These are phyloP conservation scores for Indicator maculatus DNA, from an alignment of 2,113 vertebrate genomes.

Conservation along the genomic window DNA sequence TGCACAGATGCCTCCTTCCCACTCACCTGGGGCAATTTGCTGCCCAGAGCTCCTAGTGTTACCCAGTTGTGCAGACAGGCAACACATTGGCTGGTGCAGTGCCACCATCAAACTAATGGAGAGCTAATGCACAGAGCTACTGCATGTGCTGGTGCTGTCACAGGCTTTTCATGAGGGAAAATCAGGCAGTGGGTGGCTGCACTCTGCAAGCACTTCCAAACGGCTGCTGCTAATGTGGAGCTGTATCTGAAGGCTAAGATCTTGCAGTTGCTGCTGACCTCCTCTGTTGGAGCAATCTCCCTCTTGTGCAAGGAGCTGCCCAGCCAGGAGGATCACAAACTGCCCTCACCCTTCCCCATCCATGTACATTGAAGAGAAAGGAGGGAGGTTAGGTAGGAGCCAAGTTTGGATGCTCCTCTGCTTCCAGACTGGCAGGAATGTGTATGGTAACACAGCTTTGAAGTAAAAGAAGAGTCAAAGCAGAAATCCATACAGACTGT, in stretches of 20 bases:
- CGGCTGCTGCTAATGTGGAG: background rate
- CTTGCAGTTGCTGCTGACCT: fast-evolving
- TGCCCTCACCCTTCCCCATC: background rate
- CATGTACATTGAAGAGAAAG: background rate
- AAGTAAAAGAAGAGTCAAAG: background rate
- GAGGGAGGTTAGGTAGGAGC: background rate
- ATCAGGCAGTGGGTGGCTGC: background rate
- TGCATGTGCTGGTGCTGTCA: background rate
- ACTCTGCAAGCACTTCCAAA: background rate
- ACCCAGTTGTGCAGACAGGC: background rate
- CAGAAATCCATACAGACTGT: background rate
- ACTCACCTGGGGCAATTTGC: background rate
- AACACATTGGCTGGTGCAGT: fast-evolving
- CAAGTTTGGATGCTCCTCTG: background rate
- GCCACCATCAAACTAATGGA: background rate
- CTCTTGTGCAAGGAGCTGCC: background rate
- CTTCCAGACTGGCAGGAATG: background rate
- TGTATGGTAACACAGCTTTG: background rate
- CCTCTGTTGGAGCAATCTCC: background rate
- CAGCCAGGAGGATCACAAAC: background rate
- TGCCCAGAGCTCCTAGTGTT: background rate
- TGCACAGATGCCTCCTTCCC: background rate
- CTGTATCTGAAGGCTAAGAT: background rate
- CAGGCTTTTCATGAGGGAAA: background rate
- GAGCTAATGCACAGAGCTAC: background rate